Evolutionary conservation across 2,113 vertebrate genomes (phyloP).

Genomic region (Lutjanus erythropterus): DNA sequence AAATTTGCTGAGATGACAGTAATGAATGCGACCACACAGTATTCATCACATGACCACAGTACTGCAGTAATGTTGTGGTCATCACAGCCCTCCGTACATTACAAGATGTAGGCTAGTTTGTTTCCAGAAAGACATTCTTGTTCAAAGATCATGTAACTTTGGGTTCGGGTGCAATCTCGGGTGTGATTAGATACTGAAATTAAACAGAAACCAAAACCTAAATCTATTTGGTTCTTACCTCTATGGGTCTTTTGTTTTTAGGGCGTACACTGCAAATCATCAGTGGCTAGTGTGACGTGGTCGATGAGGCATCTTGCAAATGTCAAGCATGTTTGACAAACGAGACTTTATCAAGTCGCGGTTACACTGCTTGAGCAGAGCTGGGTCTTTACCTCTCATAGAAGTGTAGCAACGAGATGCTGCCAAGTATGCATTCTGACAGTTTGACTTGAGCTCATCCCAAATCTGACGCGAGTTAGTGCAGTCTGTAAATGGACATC

Average conservation of each 20-base stretch:
- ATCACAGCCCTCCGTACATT: too few species aligned
- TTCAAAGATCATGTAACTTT: not conserved
- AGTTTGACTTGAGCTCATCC: not conserved
- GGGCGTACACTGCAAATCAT: not conserved
- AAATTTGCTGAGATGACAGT: too few species aligned
- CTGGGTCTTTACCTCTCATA: not conserved
- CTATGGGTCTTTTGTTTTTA: not conserved
- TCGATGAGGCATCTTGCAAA: not conserved
- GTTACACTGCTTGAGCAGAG: not conserved
- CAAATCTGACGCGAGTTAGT: not conserved
- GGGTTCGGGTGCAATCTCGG: not conserved
- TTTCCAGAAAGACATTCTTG: not conserved
- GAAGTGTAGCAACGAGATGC: not conserved
- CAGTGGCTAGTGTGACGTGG: not conserved
- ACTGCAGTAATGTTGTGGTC: too few species aligned
- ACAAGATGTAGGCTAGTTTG: not conserved
- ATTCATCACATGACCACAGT: too few species aligned
- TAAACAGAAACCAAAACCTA: not conserved
- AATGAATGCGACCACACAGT: too few species aligned
- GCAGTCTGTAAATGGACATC: not conserved
- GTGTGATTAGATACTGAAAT: not conserved
- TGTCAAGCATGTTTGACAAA: not conserved
- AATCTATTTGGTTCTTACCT: not conserved
- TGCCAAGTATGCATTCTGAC: slow-evolving; percentile 1
- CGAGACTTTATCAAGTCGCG: not conserved